Evolutionary conservation across 2,888 invertebrate genomes (phyloP).

Genomic region (Volucella inflata): DNA sequence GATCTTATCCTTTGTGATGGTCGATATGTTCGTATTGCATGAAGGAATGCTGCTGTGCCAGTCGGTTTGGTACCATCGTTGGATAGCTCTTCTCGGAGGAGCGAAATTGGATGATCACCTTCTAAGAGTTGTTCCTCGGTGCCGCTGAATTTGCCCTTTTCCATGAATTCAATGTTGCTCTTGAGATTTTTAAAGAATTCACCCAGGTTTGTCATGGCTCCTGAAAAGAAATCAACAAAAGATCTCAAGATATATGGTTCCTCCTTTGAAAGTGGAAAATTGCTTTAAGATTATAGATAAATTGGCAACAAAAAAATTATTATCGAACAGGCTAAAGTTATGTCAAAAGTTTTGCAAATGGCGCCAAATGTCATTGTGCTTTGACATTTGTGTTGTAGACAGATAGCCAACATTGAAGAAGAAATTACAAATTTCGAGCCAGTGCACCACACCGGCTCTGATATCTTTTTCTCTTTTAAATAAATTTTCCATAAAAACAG

Average conservation of each 20-base stretch:
- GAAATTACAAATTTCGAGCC: too few relatives aligned
- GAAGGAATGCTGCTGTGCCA: constrained; percentile 82
- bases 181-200: constrained; percentile 82
- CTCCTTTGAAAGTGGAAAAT: neutral
- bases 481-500: too few relatives aligned
- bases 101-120: constrained; percentile 80
- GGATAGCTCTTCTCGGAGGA: constrained; percentile 77
- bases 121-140: constrained; percentile 79
- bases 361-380: too few relatives aligned
- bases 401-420: too few relatives aligned
- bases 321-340: too few relatives aligned
- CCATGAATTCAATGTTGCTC: constrained; percentile 81
- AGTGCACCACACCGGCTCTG: too few relatives aligned
- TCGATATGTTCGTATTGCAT: constrained; percentile 83
- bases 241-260: constrained; percentile 27
- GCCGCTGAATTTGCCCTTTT: constrained; percentile 79
- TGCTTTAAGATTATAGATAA: neutral
- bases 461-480: too few relatives aligned
- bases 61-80: constrained; percentile 74
- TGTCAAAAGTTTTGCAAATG: too few relatives aligned
- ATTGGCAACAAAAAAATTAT: too few relatives aligned
- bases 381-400: too few relatives aligned
- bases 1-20: constrained; percentile 85
- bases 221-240: constrained; percentile 77
- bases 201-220: constrained; percentile 82